Conservation (phyloP, 2,888 invertebrate species). For the Yponomeuta cagnagella region DNA sequence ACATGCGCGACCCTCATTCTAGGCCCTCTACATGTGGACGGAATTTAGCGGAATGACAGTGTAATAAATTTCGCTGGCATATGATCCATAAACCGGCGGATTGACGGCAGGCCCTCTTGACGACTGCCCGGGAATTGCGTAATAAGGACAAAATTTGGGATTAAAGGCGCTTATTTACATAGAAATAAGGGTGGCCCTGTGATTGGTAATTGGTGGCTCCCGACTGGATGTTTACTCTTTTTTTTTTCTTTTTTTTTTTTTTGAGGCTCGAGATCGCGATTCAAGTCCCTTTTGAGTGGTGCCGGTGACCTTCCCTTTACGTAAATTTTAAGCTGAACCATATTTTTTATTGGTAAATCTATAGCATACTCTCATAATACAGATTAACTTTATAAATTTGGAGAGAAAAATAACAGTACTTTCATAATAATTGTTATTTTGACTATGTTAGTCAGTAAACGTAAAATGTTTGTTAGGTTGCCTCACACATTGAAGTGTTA, state of each 20-base stretch:
- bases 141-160: slow-evolving; percentile 24
- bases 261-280: too few relatives aligned
- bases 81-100: slow-evolving; percentile 52
- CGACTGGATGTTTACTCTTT: not conserved
- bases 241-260: not conserved
- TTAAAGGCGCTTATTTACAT: slow-evolving; percentile 28
- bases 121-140: slow-evolving; percentile 18
- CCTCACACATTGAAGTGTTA: too few relatives aligned
- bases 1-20: slow-evolving; percentile 54
- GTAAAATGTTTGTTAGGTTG: too few relatives aligned
- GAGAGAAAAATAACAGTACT: too few relatives aligned
- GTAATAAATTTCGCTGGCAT: slow-evolving; percentile 55
- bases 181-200: slow-evolving; percentile 16
- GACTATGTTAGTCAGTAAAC: too few relatives aligned
- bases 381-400: too few relatives aligned
- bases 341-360: too few relatives aligned
- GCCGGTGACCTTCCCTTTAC: too few relatives aligned
- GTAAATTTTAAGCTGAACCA: too few relatives aligned
- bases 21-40: slow-evolving; percentile 43
- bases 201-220: slow-evolving; percentile 7
- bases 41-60: slow-evolving; percentile 56
- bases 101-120: slow-evolving; percentile 19
- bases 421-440: too few relatives aligned
- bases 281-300: too few relatives aligned
- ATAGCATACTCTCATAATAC: too few relatives aligned